A percentile compares a stretch with the other conserved stretches of the same genome.
phyloP scores from a whole-genome alignment of 1,140 invertebrate species.

The Teleopsis dalmanni region DNA sequence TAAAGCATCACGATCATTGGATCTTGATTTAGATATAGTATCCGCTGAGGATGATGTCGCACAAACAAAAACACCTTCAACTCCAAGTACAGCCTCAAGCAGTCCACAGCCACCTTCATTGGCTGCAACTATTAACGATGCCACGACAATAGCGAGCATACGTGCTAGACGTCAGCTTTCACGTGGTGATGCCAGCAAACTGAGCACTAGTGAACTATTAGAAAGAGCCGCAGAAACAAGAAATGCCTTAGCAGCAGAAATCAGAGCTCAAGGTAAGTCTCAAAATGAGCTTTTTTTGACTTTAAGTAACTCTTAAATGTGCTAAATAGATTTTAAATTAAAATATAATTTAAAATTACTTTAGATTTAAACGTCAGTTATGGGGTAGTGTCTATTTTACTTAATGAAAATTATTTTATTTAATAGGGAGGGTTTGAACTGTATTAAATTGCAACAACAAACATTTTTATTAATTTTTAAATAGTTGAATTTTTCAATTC shows the following conservation, averaged over 20 bases:
- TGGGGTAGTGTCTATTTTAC: too few relatives aligned
- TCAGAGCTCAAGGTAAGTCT: slow-evolving; percentile 36
- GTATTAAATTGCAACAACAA: too few relatives aligned
- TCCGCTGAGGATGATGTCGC: slow-evolving; percentile 4
- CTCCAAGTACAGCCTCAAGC: neutral
- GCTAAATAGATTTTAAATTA: too few relatives aligned
- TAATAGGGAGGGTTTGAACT: too few relatives aligned
- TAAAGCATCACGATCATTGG: slow-evolving; percentile 39
- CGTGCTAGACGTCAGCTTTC: slow-evolving; percentile 33
- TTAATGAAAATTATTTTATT: too few relatives aligned
- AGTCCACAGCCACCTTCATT: slow-evolving; percentile 28
- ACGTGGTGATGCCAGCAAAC: slow-evolving; percentile 33
- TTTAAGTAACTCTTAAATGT: too few relatives aligned
- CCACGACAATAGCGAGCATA: slow-evolving; percentile 33
- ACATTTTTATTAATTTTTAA: slow-evolving; percentile 1
- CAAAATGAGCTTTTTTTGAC: too few relatives aligned
- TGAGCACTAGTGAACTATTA: slow-evolving; percentile 38
- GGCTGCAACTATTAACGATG: slow-evolving; percentile 19
- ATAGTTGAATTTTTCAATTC: slow-evolving; percentile 4
- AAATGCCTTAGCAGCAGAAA: slow-evolving; percentile 38
- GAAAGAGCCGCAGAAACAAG: slow-evolving; percentile 35
- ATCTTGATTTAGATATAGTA: slow-evolving; percentile 40
- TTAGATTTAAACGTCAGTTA: too few relatives aligned
- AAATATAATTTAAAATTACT: too few relatives aligned
- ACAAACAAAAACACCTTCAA: slow-evolving; percentile 5